Base-by-base conservation (phyloP, 2,888 invertebrate species). In the Molanna angustata region DNA sequence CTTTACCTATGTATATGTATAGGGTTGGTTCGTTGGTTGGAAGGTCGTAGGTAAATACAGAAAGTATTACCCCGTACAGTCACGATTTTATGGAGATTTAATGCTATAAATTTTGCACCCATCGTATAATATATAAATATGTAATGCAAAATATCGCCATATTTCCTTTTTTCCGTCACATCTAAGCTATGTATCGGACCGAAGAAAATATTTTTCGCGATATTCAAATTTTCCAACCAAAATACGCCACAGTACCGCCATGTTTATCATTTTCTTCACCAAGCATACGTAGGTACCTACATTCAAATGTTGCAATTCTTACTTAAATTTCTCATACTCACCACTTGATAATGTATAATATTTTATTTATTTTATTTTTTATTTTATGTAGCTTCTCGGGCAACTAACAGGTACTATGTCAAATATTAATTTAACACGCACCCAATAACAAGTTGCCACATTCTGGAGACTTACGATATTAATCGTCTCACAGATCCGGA, bases 31-130 rank as follows among this genome's bases (percentile, higher is more conserved):
- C 4, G 27, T 27, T 27, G n/a, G n/a, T n/a, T n/a, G n/a, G 16
- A n/a, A 37, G 22, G 33, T 37, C 37, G 31, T 37, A 47, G 47
- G 47, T 47, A 37, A 47, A 47, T 47, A 37, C 22, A 33, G 21
- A 43, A 13, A 20, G 46, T 45, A 54, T 50, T 49, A 46, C 49
- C 49, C 46, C 46, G 27, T 46, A 39, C 50, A 50, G 54, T 50
- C 54, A 50, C 54, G 54, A 54, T 54, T 54, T 54, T 54, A 54
- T 54, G 54, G 50, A 54, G 54, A 54, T 54, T 54, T 54, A 54
- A 54, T 49, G 54, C 54, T 49, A 54, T 54, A 54, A 54, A 54
- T 54, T 54, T 54, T 46, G 50, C 54, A 50, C 54, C 50, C 54
- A 50, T 54, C 54, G 54, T 54, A 54, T 27, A 54, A 54, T 50